Percentiles rank a stretch among this genome's conserved stretches.
Evolutionary conservation across 1,140 invertebrate species (phyloP).

Genomic region (Euura lappo): DNA sequence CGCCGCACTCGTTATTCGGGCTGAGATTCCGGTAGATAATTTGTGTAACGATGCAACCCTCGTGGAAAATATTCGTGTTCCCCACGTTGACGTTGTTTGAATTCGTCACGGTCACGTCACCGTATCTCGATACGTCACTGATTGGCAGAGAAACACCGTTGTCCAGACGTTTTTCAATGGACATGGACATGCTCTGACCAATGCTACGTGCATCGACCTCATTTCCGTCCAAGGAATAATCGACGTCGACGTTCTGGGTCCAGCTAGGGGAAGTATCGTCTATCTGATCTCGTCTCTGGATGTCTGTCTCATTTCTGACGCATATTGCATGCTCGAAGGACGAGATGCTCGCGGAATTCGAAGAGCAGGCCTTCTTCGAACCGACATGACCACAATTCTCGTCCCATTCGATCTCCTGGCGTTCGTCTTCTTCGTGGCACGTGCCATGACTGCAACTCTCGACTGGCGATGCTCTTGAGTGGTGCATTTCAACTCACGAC

Average conservation of each 20-base stretch:
- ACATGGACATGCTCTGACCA: too few species aligned
- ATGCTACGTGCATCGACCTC: too few species aligned
- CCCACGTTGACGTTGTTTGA: conserved; percentile 70
- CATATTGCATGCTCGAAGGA: not conserved
- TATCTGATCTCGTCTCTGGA: not conserved
- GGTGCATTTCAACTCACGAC: too few species aligned
- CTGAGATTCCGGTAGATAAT: conserved; percentile 58
- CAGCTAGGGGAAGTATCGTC: not conserved
- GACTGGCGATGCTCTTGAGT: too few species aligned
- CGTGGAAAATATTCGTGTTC: conserved; percentile 69
- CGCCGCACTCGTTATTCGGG: not conserved
- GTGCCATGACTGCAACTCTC: too few species aligned
- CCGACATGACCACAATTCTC: too few species aligned
- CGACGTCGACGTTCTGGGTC: not conserved
- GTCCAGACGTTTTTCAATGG: not conserved
- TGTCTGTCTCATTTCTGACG: not conserved
- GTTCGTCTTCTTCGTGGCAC: too few species aligned
- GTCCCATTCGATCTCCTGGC: too few species aligned
- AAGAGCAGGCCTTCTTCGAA: too few species aligned
- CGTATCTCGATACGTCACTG: conserved; percentile 51
- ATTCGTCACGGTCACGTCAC: conserved; percentile 64
- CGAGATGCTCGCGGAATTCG: not conserved
- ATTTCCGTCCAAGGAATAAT: not conserved
- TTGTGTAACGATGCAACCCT: conserved; percentile 71
- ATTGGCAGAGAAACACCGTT: conserved; percentile 34